Base-by-base conservation (phyloP, 1,140 invertebrate genomes). In the Medauroidea extradentata region DNA sequence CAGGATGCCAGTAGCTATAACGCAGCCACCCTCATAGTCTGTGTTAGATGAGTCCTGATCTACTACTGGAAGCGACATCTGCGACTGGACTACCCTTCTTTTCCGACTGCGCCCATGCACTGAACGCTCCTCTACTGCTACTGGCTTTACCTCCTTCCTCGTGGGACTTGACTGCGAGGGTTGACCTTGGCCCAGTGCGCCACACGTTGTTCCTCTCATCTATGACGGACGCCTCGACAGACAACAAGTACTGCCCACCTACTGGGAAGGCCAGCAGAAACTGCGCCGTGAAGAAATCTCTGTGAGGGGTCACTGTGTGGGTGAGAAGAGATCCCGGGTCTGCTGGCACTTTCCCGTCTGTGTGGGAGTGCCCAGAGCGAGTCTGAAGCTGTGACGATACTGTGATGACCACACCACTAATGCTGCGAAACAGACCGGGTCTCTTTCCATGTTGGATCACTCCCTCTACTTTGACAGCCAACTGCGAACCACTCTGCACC, bases 401-500 rank as follows among this genome's bases (percentile, higher is more conserved):
- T 5, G 80, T 85, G 25, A 91, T 74, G n/a, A 83, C 80, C 46
- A 93, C 85, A 42, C 83, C 83, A 42, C 85, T 80, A 1, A 90
- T 86, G 23, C 81, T 81, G 24, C 89, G 77, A 68, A 86, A 90
- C 2, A 88, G 71, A 2, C 85, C 83, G 16, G 85, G 79, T 48
- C 78, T 75, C 16, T 48, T 63, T 7, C 83, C 85, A 57, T 92
- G 88, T 67, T 90, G 84, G 51, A 94, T 81, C 11, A 94, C 89
- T 8, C 92, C 92, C 73, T 94, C 92, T 1, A 94, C 88, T 76
- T 92, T 93, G 1, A 94, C 78, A 1, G 90, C 88, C 18, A 94
- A 76, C 58, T 91, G 85, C 51, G 87, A 88, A 41, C 89, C 88
- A 24, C 84, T 82, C 29, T 87, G 84, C 3, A 92, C 84, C 27